Evolutionary conservation across 2,113 vertebrate species (phyloP), one percentile per base, ranked within the genome.

Genomic region (Takifugu flavidus): DNA sequence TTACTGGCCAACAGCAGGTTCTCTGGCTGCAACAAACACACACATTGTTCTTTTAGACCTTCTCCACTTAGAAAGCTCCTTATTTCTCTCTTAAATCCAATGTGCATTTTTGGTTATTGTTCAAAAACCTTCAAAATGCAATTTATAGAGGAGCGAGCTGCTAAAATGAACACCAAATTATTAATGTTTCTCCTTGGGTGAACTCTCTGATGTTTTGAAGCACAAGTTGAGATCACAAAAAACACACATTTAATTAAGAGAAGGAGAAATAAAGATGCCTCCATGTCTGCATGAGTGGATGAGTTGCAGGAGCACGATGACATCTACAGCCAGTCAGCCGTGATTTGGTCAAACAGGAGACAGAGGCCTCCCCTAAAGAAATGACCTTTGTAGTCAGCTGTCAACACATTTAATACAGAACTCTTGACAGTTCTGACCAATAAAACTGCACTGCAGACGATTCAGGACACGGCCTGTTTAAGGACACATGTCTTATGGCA

Each of bases 1-100:
- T 99, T 99, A 87, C 97, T 99, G 45, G 96, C 97, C 87, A 99
- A 90, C 60, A 99, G 91, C 80, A 99, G 91, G 83, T 99, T 99
- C 80, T 99, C 97, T 49, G 97, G 97, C 97, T 99, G 82, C 28
- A 82, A 69, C 13, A 70, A 53, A 72, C 31, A 75, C 0, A 63
- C 6, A 71, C 14, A 62, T 28, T 4, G 4, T 45, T 15, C 44
- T 13, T 45, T 45, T 15, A 45, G 7, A 4, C 7, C 29, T 31
- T 31, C 7, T 31, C 29, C 29, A 31, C 2, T 31, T 31, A 39
- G 7, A 39, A 2, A 39, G 20, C 31, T 6, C 5, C 1, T 39
- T 10, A 39, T 39, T 31, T 31, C 29, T 31, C 29, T 31, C 29
- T 6, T 4, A 31, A 31, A 31, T 6, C 29, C 5, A 31, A 31